These are phyloP conservation scores for Nesogale talazaci DNA, from an alignment of 2,113 vertebrate genomes.

Conservation along the genomic window DNA sequence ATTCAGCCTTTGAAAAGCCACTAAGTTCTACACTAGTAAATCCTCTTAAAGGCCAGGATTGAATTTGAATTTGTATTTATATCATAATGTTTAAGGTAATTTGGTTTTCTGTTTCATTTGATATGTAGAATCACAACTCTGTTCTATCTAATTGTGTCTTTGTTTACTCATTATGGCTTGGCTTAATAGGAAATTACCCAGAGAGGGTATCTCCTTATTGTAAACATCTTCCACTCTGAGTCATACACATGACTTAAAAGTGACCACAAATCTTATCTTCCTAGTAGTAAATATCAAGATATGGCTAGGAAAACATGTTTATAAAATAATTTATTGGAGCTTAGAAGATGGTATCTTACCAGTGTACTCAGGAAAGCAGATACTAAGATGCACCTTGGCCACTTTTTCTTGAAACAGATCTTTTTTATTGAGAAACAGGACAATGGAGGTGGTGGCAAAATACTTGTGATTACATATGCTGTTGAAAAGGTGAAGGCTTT, in stretches of 20 bases:
- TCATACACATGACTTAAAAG: not conserved
- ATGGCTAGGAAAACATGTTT: not conserved
- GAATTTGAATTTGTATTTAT: not conserved
- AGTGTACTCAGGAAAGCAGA: slow-evolving; percentile 88
- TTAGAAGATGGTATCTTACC: slow-evolving; percentile 78
- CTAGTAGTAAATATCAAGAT: not conserved
- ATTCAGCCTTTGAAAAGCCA: not conserved
- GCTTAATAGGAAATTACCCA: not conserved
- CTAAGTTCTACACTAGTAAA: not conserved
- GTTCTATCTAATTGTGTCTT: not conserved
- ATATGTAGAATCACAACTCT: not conserved
- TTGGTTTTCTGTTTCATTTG: not conserved
- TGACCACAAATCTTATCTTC: not conserved
- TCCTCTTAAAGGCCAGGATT: not conserved
- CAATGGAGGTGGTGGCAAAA: slow-evolving; percentile 88
- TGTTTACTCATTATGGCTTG: not conserved
- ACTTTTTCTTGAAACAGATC: slow-evolving; percentile 89
- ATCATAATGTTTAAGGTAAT: not conserved
- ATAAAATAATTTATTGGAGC: not conserved
- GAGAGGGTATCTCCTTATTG: not conserved
- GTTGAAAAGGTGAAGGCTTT: slow-evolving; percentile 89
- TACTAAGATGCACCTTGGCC: slow-evolving; percentile 84
- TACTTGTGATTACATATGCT: slow-evolving; percentile 89
- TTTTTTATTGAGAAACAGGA: slow-evolving; percentile 89
- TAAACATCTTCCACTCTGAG: not conserved